A percentile compares a stretch with the other conserved stretches of the same genome.
Evolutionary conservation across 2,797 vertebrate genomes (phyloP).

Genomic region (Xenentodon cancila): DNA sequence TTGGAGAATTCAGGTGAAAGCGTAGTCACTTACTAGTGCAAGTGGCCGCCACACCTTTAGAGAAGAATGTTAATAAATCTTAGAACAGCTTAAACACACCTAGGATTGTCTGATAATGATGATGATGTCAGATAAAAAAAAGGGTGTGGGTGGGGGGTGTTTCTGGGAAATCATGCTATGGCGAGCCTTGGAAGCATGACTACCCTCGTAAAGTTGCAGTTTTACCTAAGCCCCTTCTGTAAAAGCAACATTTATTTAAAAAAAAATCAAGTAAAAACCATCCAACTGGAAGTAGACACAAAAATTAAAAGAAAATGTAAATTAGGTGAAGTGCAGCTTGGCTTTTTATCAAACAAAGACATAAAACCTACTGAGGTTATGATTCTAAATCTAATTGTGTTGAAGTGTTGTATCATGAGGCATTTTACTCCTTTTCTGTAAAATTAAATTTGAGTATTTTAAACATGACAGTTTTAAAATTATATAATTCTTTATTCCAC

Average conservation of each 20-base stretch:
- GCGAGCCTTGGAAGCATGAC: background rate
- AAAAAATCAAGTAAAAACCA: background rate
- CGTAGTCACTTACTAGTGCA: constrained; percentile 10
- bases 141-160: background rate
- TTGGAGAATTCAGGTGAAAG: constrained; percentile 33
- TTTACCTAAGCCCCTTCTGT: background rate
- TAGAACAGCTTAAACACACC: constrained; percentile 57
- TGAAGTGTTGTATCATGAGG: too few relatives aligned
- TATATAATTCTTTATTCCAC: too few relatives aligned
- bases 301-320: background rate
- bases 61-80: constrained; percentile 62
- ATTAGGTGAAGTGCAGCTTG: background rate
- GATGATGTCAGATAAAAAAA: constrained; percentile 4
- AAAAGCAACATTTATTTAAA: too few relatives aligned
- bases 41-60: constrained; percentile 35
- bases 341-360: too few relatives aligned
- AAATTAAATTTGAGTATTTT: too few relatives aligned
- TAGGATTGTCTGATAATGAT: constrained; percentile 34
- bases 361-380: too few relatives aligned
- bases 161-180: background rate
- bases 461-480: too few relatives aligned
- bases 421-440: too few relatives aligned
- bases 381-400: too few relatives aligned
- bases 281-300: background rate
- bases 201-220: background rate